Conservation (phyloP, 1,140 invertebrate genomes). For the Brachionus paranguensis region DNA sequence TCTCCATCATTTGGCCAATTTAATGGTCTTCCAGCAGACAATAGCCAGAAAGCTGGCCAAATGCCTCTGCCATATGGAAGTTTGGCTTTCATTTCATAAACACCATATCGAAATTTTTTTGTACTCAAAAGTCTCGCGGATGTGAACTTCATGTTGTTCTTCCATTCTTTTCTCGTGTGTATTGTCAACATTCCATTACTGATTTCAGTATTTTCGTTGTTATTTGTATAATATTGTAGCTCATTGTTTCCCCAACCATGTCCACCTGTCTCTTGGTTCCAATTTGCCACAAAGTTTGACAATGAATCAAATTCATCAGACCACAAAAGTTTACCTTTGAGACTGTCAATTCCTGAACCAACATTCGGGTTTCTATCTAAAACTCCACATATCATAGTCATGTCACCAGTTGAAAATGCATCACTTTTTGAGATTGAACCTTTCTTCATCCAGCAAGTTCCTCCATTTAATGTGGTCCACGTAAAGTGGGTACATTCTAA, state of each 20-base stretch:
- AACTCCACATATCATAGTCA: slow-evolving; percentile 39
- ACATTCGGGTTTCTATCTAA: not conserved
- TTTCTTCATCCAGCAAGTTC: slow-evolving; percentile 41
- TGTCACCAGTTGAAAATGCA: slow-evolving; percentile 34
- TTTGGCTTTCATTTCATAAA: slow-evolving; percentile 34
- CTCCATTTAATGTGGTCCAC: slow-evolving; percentile 26
- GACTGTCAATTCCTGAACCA: not conserved
- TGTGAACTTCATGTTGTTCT: slow-evolving; percentile 3
- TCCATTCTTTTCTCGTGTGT: not conserved
- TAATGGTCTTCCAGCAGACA: not conserved
- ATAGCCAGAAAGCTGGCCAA: slow-evolving; percentile 42
- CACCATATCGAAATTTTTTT: slow-evolving; percentile 16
- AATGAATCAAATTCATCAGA: slow-evolving; percentile 41
- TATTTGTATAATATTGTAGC: slow-evolving; percentile 34
- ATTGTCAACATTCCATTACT: slow-evolving; percentile 4
- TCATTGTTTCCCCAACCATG: slow-evolving; percentile 41
- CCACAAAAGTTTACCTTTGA: slow-evolving; percentile 41
- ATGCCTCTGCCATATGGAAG: slow-evolving; percentile 33
- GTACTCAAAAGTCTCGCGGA: slow-evolving; percentile 33
- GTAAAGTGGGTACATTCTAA: slow-evolving; percentile 40
- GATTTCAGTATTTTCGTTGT: not conserved
- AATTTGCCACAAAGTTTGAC: slow-evolving; percentile 24
- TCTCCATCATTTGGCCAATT: slow-evolving; percentile 41
- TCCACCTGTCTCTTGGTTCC: slow-evolving; percentile 40
- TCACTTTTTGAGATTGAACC: slow-evolving; percentile 13